Evolutionary conservation across 2,113 vertebrate genomes (phyloP).

Genomic region (Drymodes brunneopygia): DNA sequence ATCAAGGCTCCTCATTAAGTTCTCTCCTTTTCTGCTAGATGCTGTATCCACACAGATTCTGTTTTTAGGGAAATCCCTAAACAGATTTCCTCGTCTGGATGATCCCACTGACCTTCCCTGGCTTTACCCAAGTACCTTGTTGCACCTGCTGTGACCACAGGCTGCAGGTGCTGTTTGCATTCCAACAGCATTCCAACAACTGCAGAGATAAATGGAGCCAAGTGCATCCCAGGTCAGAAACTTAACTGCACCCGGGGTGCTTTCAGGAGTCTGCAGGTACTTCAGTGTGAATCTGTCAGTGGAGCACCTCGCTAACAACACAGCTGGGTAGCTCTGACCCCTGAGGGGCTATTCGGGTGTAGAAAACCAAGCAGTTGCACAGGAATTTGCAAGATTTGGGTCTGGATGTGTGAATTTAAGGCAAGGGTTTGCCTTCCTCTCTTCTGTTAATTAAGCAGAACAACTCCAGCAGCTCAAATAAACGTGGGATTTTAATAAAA

Average conservation of each 20-base stretch:
- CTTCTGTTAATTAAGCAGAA: neutral
- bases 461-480: neutral
- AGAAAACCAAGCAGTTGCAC: neutral
- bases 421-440: neutral
- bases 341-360: neutral
- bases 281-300: neutral
- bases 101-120: neutral
- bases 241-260: rapidly evolving
- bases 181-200: neutral
- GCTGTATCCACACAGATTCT: neutral
- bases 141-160: neutral
- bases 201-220: neutral
- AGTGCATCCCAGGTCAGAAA: neutral
- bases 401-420: neutral
- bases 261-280: neutral
- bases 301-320: neutral
- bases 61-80: neutral
- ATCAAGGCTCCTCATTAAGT: neutral
- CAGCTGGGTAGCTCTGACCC: neutral
- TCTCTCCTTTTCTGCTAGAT: neutral
- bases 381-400: neutral
- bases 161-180: rapidly evolving
- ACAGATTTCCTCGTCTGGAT: neutral
- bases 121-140: neutral
- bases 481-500: constrained; percentile 33